phyloP scores from a whole-genome alignment of 2,797 vertebrate species.

The Sardinella longiceps region DNA sequence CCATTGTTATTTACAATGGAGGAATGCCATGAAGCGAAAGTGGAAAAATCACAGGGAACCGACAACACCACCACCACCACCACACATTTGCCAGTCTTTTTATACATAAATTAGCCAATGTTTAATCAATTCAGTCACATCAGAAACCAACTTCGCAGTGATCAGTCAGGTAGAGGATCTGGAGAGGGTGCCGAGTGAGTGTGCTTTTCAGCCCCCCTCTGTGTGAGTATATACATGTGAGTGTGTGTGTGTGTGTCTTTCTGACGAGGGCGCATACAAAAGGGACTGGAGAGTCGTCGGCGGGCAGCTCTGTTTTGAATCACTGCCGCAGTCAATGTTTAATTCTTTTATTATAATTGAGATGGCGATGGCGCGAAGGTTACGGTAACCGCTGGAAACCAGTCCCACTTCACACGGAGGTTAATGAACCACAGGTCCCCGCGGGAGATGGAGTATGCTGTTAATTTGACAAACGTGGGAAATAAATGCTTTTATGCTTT shows the following conservation, averaged over 20 bases:
- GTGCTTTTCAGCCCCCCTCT: constrained; percentile 48
- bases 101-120: not conserved
- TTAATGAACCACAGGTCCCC: constrained; percentile 85
- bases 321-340: constrained; percentile 73
- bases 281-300: constrained; percentile 73
- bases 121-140: not conserved
- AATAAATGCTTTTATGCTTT: constrained; percentile 91
- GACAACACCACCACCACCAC: not conserved
- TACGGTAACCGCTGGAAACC: constrained; percentile 83
- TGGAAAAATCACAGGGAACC: not conserved
- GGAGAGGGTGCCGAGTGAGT: not conserved
- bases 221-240: no score
- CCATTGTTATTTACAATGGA: not conserved
- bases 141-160: not conserved
- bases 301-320: constrained; percentile 78
- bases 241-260: constrained; percentile 61
- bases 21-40: not conserved
- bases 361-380: constrained; percentile 81
- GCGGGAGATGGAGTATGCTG: constrained; percentile 87
- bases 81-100: not conserved
- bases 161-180: not conserved
- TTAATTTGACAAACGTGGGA: constrained; percentile 89
- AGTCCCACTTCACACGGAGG: constrained; percentile 83
- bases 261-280: constrained; percentile 76
- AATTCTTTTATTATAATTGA: constrained; percentile 89